Base-by-base conservation (phyloP, 2,113 vertebrate species). In the Delphinapterus leucas region DNA sequence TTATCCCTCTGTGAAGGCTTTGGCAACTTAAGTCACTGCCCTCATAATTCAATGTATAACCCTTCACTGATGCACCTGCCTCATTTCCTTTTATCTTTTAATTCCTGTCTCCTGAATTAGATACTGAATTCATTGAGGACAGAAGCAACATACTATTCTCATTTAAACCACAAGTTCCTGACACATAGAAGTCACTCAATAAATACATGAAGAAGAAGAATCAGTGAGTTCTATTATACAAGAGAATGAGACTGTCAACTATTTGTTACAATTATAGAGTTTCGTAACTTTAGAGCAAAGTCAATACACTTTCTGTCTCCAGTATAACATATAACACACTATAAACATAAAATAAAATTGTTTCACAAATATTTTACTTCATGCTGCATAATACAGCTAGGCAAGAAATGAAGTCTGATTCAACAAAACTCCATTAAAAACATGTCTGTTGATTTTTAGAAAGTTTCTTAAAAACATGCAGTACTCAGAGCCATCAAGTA, bases 401-500 rank as follows among this genome's bases (percentile, higher is more conserved):
- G 58, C 10, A 95, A 95, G 41, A 92, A 23, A 97, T 58, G 73
- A 74, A 63, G 26, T 71, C 68, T 49, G 63, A 36, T 44, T 74
- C 6, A 95, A 90, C 26, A 94, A 81, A 97, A 90, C 38, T 80
- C 47, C 21, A 93, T 49, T 60, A 91, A 81, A 97, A 97, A 84
- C 49, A 92, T 49, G 60, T 83, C 91, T 88, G 38, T 61, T 89
- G 77, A 96, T 95, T 96, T 97, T 93, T 63, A 90, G 65, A 61
- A 90, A 95, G 55, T 93, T 98, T 93, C 38, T 89, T 84, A 88
- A 97, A 94, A 96, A 76, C 14, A 79, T 26, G 28, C 38, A 96
- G 71, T 76, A 33, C 71, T 81, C 55, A 96, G n/a, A 96, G n/a
- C 31, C 53, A 92, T 95, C 70, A 90, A 77, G 49, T 91, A 68